These are phyloP conservation scores for Onychomys torridus DNA, from an alignment of 2,797 vertebrate genomes.

Conservation along the genomic window DNA sequence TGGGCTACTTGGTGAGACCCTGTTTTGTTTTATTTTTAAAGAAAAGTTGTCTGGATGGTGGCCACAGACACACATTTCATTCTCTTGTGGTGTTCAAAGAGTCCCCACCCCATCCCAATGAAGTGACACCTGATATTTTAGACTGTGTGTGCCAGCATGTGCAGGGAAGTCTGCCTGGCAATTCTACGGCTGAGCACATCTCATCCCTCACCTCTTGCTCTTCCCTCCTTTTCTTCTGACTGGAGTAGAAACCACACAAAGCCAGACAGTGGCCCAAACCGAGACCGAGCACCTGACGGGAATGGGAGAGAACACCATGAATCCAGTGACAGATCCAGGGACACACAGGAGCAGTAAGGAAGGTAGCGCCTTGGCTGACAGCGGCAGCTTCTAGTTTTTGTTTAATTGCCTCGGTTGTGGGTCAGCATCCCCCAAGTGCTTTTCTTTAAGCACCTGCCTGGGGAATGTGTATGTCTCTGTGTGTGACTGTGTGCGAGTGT, in stretches of 20 bases:
- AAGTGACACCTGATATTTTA: neutral
- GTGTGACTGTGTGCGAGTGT: neutral
- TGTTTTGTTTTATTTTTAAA: neutral
- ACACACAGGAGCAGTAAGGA: fast-evolving
- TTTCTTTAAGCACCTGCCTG: neutral
- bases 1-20: neutral
- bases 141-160: neutral
- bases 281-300: neutral
- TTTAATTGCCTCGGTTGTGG: slow-evolving; percentile 10
- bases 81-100: neutral
- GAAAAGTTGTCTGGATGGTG: neutral
- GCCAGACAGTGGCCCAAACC: neutral
- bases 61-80: neutral
- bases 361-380: slow-evolving; percentile 50
- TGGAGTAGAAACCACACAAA: neutral
- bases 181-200: neutral
- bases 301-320: neutral
- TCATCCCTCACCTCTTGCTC: neutral
- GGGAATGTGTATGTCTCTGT: neutral
- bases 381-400: neutral
- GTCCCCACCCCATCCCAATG: neutral
- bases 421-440: neutral
- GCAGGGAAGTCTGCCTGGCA: neutral
- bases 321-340: neutral
- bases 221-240: neutral